A percentile compares a stretch with the other conserved stretches of the same genome.
Conservation (phyloP, 2,888 invertebrate genomes). For the Matsumyia berberina region DNA sequence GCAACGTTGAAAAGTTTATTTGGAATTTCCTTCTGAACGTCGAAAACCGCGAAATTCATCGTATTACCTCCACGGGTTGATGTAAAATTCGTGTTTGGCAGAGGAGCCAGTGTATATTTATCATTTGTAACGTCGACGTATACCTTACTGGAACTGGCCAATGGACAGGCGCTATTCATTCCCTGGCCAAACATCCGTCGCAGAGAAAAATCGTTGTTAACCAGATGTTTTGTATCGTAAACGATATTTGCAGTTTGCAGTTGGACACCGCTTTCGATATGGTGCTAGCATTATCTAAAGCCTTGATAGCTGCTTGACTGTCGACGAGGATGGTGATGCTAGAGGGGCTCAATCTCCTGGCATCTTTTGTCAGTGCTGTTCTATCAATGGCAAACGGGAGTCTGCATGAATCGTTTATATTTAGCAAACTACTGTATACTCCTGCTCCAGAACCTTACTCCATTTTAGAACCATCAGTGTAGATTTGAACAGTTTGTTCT, state of each 20-base stretch:
- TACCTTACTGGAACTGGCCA: conserved; percentile 91
- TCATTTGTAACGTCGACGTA: conserved; percentile 91
- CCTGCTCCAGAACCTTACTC: too few species aligned
- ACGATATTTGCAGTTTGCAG: conserved; percentile 95
- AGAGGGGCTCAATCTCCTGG: too few species aligned
- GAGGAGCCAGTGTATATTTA: conserved; percentile 87
- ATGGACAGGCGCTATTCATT: conserved; percentile 91
- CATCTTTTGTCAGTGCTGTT: too few species aligned
- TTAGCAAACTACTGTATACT: too few species aligned
- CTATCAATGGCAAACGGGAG: too few species aligned
- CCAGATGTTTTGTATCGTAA: conserved; percentile 89
- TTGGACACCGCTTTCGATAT: too few species aligned
- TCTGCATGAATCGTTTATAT: too few species aligned
- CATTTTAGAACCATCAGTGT: too few species aligned
- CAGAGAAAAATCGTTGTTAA: conserved; percentile 91
- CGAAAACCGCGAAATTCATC: conserved; percentile 89
- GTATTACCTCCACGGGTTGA: conserved; percentile 90
- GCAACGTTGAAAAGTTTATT: conserved; percentile 89
- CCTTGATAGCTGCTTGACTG: too few species aligned
- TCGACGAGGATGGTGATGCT: too few species aligned
- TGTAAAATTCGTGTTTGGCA: conserved; percentile 86
- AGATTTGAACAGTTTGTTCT: too few species aligned
- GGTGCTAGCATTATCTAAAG: too few species aligned
- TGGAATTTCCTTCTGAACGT: conserved; percentile 85
- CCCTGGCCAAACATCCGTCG: conserved; percentile 94